Evolutionary conservation across 2,797 vertebrate species (phyloP).

Genomic region (Chelmon rostratus): DNA sequence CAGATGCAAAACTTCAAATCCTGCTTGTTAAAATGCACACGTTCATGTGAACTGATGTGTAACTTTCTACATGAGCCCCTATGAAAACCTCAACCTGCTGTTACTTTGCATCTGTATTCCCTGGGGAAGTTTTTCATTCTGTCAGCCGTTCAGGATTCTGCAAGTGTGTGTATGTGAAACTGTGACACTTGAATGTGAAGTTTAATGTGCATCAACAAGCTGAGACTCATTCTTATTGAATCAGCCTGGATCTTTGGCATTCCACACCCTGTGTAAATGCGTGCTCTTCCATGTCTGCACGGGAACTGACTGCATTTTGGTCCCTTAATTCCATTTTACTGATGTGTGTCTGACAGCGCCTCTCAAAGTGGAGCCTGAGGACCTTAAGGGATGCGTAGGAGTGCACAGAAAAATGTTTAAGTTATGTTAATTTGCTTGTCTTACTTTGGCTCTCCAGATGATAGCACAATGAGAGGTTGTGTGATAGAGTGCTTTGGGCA

Average conservation of each 20-base stretch:
- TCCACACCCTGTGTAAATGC: conserved; percentile 54
- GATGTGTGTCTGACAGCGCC: conserved; percentile 16
- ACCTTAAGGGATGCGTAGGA: conserved; percentile 1
- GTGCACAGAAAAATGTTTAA: not conserved
- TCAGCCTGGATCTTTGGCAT: conserved; percentile 47
- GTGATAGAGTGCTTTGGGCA: conserved; percentile 26
- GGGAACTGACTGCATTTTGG: conserved; percentile 41
- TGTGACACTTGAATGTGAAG: conserved; percentile 52
- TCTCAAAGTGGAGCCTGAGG: conserved; percentile 11
- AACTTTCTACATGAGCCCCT: not conserved
- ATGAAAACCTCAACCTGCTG: not conserved
- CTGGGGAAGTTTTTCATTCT: conserved; percentile 3
- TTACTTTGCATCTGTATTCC: conserved; percentile 15
- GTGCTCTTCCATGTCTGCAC: conserved; percentile 28
- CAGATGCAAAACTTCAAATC: not conserved
- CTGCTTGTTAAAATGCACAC: not conserved
- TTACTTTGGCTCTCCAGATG: conserved; percentile 2
- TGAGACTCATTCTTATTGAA: conserved; percentile 69
- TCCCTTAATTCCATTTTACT: conserved; percentile 34
- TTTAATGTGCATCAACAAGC: conserved; percentile 77
- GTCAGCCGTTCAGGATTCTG: conserved; percentile 21
- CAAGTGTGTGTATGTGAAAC: conserved; percentile 36
- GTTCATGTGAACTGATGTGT: not conserved
- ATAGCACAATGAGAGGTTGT: conserved; percentile 16
- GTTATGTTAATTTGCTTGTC: not conserved